Evolutionary conservation across 2,888 invertebrate genomes (phyloP).

Genomic region (Latrodectus hesperus): DNA sequence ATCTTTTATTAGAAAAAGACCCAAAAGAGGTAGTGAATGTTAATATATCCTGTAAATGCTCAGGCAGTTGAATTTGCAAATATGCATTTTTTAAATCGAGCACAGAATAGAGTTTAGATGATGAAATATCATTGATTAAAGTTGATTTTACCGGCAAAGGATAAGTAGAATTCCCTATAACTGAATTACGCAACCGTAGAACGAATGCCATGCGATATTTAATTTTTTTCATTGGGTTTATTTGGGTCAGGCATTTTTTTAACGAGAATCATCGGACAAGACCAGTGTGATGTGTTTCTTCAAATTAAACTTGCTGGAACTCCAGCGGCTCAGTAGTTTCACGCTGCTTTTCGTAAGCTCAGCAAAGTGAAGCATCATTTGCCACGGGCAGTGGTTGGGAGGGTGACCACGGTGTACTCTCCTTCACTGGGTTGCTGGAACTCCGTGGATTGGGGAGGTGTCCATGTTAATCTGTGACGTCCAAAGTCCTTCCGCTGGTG

Average conservation of each 20-base stretch:
- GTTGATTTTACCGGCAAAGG: not conserved
- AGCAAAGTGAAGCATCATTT: too few species aligned
- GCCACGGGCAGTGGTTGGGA: too few species aligned
- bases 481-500: too few species aligned
- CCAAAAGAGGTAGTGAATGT: not conserved
- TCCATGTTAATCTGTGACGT: too few species aligned
- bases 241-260: not conserved
- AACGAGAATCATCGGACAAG: not conserved
- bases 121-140: not conserved
- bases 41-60: constrained; percentile 7
- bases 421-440: too few species aligned
- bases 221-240: not conserved
- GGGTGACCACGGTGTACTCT: too few species aligned
- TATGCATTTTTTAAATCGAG: constrained; percentile 21
- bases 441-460: too few species aligned
- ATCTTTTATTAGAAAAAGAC: constrained; percentile 8
- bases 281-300: too few species aligned
- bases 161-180: not conserved
- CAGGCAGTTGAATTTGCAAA: constrained; percentile 20
- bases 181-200: constrained; percentile 1
- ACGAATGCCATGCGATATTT: constrained; percentile 17
- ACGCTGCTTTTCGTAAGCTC: too few species aligned
- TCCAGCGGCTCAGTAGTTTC: too few species aligned
- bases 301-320: not conserved
- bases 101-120: not conserved